phyloP scores from a whole-genome alignment of 2,113 vertebrate species.

The Acanthisitta chloris region DNA sequence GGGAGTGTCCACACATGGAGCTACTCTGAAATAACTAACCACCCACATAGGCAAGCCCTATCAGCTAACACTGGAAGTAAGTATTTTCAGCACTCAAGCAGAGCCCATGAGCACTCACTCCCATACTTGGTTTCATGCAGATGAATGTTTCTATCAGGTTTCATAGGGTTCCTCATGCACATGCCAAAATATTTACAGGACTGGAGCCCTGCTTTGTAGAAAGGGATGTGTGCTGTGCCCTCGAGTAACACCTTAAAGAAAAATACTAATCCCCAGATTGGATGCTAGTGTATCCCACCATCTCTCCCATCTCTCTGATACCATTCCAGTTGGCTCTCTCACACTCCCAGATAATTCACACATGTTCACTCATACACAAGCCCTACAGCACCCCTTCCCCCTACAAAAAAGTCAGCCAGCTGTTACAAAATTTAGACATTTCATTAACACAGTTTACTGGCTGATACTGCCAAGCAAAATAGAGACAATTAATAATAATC shows the following conservation, averaged over 20 bases:
- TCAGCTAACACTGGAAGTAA: not conserved
- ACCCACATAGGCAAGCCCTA: not conserved
- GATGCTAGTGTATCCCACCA: not conserved
- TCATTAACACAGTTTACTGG: constrained; percentile 32
- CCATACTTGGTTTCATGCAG: not conserved
- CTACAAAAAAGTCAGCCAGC: not conserved
- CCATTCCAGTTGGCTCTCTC: not conserved
- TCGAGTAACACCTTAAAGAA: not conserved
- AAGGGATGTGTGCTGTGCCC: not conserved
- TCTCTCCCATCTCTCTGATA: not conserved
- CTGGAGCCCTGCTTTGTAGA: not conserved
- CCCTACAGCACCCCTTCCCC: not conserved
- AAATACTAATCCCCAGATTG: not conserved
- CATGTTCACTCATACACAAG: not conserved
- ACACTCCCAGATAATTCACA: not conserved
- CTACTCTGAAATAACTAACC: not conserved
- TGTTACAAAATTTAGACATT: constrained; percentile 41
- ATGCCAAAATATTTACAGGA: not conserved
- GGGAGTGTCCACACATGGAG: not conserved
- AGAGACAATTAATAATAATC: constrained; percentile 36
- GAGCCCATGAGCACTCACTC: not conserved
- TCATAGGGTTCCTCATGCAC: not conserved
- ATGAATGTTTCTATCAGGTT: not conserved
- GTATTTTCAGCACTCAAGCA: not conserved
- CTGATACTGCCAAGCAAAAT: constrained; percentile 44